These are phyloP conservation scores for Diplogasteroides magnus DNA, from an alignment of 1,140 invertebrate genomes.

Conservation along the genomic window DNA sequence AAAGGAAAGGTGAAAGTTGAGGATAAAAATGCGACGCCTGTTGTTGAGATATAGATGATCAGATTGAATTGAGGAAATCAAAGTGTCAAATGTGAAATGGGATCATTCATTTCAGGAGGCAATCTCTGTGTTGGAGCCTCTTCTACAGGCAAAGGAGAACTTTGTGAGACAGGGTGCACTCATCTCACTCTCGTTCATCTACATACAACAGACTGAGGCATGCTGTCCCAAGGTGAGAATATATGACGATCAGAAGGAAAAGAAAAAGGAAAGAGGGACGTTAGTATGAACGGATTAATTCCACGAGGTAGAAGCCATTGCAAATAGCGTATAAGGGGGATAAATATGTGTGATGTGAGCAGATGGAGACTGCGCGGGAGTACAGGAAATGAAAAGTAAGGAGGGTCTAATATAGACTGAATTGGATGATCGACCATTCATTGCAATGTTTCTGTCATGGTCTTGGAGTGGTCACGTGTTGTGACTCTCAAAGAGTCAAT, in stretches of 20 bases:
- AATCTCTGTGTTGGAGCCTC: slow-evolving; percentile 88
- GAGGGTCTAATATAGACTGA: no score
- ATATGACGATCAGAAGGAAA: no score
- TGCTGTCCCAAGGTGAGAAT: slow-evolving; percentile 74
- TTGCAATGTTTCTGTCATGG: no score
- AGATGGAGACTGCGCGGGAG: neutral
- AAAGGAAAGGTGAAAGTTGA: no score
- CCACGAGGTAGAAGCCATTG: neutral
- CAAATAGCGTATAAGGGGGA: neutral
- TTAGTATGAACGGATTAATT: neutral
- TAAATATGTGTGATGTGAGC: neutral
- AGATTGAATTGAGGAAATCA: no score
- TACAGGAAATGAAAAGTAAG: no score
- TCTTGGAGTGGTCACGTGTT: no score
- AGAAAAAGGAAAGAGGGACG: neutral
- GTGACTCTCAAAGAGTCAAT: no score
- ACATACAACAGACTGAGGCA: slow-evolving; percentile 93
- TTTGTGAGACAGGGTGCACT: slow-evolving; percentile 93
- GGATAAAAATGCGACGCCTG: no score
- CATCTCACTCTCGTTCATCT: slow-evolving; percentile 75
- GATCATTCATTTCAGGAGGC: slow-evolving; percentile 71
- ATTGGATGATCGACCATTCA: no score
- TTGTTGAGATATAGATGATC: no score
- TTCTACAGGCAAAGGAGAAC: slow-evolving; percentile 97
- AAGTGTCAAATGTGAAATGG: no score